Base-by-base conservation (phyloP, 1,140 invertebrate genomes). In the Himalopsyche phryganea region DNA sequence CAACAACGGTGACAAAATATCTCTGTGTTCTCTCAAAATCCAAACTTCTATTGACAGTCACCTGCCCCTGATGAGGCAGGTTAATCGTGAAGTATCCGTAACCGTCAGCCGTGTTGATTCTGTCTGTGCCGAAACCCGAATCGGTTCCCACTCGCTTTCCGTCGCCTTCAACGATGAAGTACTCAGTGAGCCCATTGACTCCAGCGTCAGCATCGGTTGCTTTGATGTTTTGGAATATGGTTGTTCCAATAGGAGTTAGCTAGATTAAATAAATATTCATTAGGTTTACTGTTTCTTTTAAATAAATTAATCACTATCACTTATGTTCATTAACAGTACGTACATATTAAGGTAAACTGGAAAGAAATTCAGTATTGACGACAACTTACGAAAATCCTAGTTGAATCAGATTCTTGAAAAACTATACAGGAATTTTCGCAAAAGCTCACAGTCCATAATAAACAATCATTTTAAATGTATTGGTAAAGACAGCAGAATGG, bases 11-110 rank as follows among this genome's bases (percentile, higher is more conserved):
- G 68, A 96, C 84, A 69, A 92, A 87, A 75, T 92, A 94, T 65
- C 88, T 83, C 69, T 92, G 86, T n/a, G 87, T 90, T 68, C 84
- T 87, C 71, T 96, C 92, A 71, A 88, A 96, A 76, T 96, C 92
- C 65, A 96, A 78, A 19, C 85, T 91, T 64, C 88, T 85, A 67
- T 90, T 91, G n/a, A 96, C 85, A 7, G 90, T 92, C 55, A 96
- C 85, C 67, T 91, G 87, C 58, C 92, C 92, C 73, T 93, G 91
- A 74, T 94, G 91, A 5, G 92, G 91, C 65, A 91, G 81, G 50
- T 90, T 89, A 73, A 94, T 93, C 53, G 85, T 82, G 72, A 95
- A 94, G 66, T 83, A 87, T 14, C 85, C 85, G 70, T 85, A 90
- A 13, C 91, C 91, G 73, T 94, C 91, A 5, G 83, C 86, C n/a